Evolutionary conservation across 2,113 vertebrate species (phyloP), one percentile per base, ranked within the genome.

Genomic region (Perca flavescens): DNA sequence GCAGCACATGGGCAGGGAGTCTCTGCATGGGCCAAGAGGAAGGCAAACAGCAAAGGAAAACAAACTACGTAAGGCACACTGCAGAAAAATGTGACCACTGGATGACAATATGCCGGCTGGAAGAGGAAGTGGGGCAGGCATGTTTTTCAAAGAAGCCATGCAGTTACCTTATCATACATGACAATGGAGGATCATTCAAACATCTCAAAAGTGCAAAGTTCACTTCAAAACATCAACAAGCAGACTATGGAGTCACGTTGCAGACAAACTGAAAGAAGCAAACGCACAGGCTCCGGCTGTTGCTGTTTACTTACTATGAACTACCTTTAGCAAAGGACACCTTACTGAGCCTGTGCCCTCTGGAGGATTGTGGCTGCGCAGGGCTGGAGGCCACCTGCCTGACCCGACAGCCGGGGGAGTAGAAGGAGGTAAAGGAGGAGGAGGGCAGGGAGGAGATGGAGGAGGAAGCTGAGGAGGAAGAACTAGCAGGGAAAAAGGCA

Each of bases 301-400:
- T 4, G 19, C 86, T 0, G 54, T 89, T 90, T 94, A 96, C 95
- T 96, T 95, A 96, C 94, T 96, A 96, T 82, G 47, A 96, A 91
- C 94, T 96, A 95, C 91, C 72, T 88, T 94, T 88, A 93, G 90
- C 86, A 85, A 86, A 94, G 94, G 88, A 36, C 90, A 82, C 92
- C 89, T 96, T 89, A 95, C 88, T 93, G 88, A 88, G 86, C 91
- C 93, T 91, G 88, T 95, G 93, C 84, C 89, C 92, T 95, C 94
- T 86, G 93, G 91, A 94, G 91, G 87, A 84, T 82, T 89, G 93
- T 81, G 88, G 88, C 61, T 82, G 93, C 63, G 88, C 91, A 28
- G 66, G 91, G 89, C 91, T 91, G 94, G 91, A 93, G 91, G 89
- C 69, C 86, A 91, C 91, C 83, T 88, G 91, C 81, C 93, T 94